Evolutionary conservation across 2,113 vertebrate genomes (phyloP).

Genomic region (Microcebus tavaratra): DNA sequence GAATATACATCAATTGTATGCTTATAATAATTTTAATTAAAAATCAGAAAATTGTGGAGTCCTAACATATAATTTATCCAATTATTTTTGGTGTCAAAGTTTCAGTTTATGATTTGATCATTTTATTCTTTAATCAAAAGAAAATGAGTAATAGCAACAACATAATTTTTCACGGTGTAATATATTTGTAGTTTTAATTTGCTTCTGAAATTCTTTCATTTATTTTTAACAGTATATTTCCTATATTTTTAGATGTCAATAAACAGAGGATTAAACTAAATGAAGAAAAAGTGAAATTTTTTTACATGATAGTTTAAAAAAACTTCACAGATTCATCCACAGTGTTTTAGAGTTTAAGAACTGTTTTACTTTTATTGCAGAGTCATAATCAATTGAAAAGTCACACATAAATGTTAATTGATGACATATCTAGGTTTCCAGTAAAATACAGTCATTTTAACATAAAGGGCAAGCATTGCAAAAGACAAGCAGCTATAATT

Average conservation of each 20-base stretch:
- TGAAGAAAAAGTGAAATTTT: background rate
- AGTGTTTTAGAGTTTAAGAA: constrained; percentile 5
- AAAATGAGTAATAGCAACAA: background rate
- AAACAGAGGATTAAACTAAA: constrained; percentile 21
- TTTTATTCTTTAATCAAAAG: background rate
- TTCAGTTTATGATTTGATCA: background rate
- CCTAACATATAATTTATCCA: background rate
- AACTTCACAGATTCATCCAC: background rate
- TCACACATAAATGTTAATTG: background rate
- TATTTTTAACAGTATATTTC: background rate
- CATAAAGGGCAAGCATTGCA: background rate
- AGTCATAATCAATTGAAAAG: background rate
- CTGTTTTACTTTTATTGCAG: constrained; percentile 37
- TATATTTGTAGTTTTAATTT: constrained; percentile 24
- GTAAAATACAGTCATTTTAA: background rate
- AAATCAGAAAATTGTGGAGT: background rate
- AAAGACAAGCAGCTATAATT: background rate
- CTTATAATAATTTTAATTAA: constrained; percentile 1
- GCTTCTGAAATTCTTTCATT: background rate
- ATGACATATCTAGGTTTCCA: constrained; percentile 19
- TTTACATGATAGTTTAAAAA: background rate
- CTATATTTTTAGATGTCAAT: background rate
- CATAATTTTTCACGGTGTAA: background rate
- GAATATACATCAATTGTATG: background rate
- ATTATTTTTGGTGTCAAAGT: background rate